Percentiles rank a stretch among this genome's conserved stretches.
Evolutionary conservation across 2,113 vertebrate species (phyloP).

Genomic region (Sciurus niger): DNA sequence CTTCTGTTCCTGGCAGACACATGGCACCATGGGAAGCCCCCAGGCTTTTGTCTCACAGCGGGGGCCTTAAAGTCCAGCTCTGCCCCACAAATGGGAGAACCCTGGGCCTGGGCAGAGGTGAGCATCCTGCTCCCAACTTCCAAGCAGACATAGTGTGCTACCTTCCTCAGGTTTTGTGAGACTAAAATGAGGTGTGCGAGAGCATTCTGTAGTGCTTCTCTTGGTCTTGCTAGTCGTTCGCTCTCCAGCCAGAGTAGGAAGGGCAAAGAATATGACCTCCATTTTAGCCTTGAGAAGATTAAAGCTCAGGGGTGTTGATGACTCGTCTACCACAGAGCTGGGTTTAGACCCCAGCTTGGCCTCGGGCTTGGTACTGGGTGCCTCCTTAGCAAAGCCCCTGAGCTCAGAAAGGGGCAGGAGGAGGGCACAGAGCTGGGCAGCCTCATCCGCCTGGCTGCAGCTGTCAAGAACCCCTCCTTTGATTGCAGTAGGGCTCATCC

Average conservation of each 20-base stretch:
- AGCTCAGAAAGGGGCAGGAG: background rate
- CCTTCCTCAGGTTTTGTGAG: background rate
- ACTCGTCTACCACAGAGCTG: background rate
- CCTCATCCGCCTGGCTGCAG: too few relatives aligned
- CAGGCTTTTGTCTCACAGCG: background rate
- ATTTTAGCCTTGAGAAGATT: background rate
- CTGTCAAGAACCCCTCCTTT: background rate
- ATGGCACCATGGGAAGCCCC: accelerated
- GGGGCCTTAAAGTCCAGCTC: background rate
- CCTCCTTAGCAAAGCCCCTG: background rate
- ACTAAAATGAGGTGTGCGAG: background rate
- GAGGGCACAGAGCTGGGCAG: background rate
- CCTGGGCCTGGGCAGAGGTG: background rate
- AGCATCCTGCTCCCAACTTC: background rate
- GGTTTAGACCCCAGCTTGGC: background rate
- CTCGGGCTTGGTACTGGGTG: background rate
- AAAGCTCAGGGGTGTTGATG: background rate
- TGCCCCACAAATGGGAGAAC: accelerated
- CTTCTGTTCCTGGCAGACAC: accelerated
- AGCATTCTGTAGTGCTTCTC: background rate
- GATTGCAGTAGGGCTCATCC: background rate
- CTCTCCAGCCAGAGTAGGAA: background rate
- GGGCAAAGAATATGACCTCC: background rate
- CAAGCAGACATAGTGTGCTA: accelerated
- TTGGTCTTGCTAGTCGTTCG: background rate